Conservation (phyloP, 2,888 invertebrate species). For the Melinaea menophilus region DNA sequence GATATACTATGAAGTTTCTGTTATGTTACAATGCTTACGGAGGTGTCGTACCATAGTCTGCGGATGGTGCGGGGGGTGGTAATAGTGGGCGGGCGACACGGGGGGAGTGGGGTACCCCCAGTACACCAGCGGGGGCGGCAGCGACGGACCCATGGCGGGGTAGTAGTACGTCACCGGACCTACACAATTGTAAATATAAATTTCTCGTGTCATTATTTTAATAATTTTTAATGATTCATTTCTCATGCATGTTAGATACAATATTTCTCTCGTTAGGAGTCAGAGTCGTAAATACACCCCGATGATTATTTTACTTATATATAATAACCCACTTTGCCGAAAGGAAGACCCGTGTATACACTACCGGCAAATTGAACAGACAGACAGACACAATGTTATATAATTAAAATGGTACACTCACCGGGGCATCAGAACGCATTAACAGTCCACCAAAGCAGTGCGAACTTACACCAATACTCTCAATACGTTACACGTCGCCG, state of each 20-base stretch:
- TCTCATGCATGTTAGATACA: not conserved
- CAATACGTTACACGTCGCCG: slow-evolving; percentile 56
- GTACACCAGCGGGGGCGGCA: slow-evolving; percentile 86
- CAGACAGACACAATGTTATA: slow-evolving; percentile 36
- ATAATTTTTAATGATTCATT: not conserved
- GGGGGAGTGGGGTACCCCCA: slow-evolving; percentile 98
- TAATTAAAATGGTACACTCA: slow-evolving; percentile 74
- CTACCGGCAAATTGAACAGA: slow-evolving; percentile 15
- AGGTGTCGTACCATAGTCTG: slow-evolving; percentile 57
- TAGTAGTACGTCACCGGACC: slow-evolving; percentile 77
- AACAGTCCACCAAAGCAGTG: slow-evolving; percentile 78
- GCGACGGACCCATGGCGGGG: slow-evolving; percentile 75
- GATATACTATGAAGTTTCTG: too few relatives aligned
- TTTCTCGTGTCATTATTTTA: too few relatives aligned
- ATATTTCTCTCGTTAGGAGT: not conserved
- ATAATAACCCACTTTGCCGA: too few relatives aligned
- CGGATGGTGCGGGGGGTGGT: slow-evolving; percentile 80
- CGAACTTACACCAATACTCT: slow-evolving; percentile 71
- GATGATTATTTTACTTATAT: too few relatives aligned
- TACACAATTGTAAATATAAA: slow-evolving; percentile 32
- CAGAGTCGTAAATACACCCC: too few relatives aligned
- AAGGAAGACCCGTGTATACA: slow-evolving; percentile 7
- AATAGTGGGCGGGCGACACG: slow-evolving; percentile 93
- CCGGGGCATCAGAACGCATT: slow-evolving; percentile 72
- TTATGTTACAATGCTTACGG: too few relatives aligned